Base-by-base conservation (phyloP, 2,113 vertebrate species). In the Pseudopipra pipra region DNA sequence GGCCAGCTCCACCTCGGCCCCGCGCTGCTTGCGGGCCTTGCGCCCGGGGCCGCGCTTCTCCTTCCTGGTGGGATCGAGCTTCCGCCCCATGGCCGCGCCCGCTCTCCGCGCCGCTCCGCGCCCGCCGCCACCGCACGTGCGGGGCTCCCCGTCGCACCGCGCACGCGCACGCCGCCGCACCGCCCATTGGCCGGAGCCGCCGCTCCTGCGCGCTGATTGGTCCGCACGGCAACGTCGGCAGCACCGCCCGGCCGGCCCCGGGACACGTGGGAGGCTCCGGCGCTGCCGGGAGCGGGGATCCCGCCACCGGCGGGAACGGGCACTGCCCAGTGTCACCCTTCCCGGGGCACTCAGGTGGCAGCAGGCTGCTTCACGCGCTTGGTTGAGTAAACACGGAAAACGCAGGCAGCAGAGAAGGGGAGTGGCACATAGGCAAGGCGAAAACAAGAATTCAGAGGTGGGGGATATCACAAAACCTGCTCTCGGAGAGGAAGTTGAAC, bases 11-110 rank as follows among this genome's bases (percentile, higher is more conserved):
- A 98, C 98, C 96, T 99, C 99, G 0, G 99, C 99, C 16, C 99
- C 99, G 27, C 98, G 97, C 95, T 99, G 99, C 91, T 99, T 99
- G 56, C 97, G 98, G 63, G 99, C 82, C 93, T 99, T 99, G 28
- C 98, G 98, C 49, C 99, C 99, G 0, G 99, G 99, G 13, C 99
- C 99, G 52, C 98, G 98, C 87, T 99, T 99, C 94, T 98, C 98
- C 91, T 98, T 98, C 82, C 78, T 98, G 44, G 96, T 98, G 81
- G 99, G 98, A 95, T 99, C 99, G 90, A 99, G 97, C 82, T 98
- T 99, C 35, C 99, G 98, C 95, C 99, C 99, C 99, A 99, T 99
- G 62, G 89, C 87, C 12, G 78, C 92, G 9, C 35, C 1, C 41
- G 6, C 3, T 7, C 71, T 7, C 52, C 39, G 35, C 20, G 8